phyloP scores from a whole-genome alignment of 2,113 vertebrate species.

The Plecturocebus donacophilus region DNA sequence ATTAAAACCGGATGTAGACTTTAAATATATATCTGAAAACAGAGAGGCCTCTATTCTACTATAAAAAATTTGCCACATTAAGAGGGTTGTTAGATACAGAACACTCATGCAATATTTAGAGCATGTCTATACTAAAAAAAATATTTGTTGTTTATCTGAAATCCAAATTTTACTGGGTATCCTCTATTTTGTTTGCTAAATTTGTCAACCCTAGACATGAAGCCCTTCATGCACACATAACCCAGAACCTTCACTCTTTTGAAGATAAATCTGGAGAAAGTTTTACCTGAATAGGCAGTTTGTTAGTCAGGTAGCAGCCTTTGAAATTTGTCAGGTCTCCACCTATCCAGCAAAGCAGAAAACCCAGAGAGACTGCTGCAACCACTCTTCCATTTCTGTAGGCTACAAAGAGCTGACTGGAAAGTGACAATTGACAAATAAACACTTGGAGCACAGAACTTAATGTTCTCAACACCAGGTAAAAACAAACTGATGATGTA shows the following conservation, averaged over 20 bases:
- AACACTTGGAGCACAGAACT: not conserved
- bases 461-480: not conserved
- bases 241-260: not conserved
- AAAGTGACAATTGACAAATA: not conserved
- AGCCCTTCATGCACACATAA: not conserved
- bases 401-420: slow-evolving; percentile 82
- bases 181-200: not conserved
- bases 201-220: not conserved
- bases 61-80: not conserved
- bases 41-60: not conserved
- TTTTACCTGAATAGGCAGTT: slow-evolving; percentile 85
- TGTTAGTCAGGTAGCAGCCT: slow-evolving; percentile 84
- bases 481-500: not conserved
- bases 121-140: not conserved
- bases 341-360: slow-evolving; percentile 84
- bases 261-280: not conserved
- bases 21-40: not conserved
- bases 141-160: not conserved
- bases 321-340: slow-evolving; percentile 82
- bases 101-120: not conserved
- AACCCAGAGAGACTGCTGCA: slow-evolving; percentile 83
- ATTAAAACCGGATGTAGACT: not conserved
- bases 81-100: not conserved
- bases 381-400: slow-evolving; percentile 83
- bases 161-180: not conserved